phyloP scores from a whole-genome alignment of 53 echinoderm and acorn worm genomes.

The Echinometra lucunter region DNA sequence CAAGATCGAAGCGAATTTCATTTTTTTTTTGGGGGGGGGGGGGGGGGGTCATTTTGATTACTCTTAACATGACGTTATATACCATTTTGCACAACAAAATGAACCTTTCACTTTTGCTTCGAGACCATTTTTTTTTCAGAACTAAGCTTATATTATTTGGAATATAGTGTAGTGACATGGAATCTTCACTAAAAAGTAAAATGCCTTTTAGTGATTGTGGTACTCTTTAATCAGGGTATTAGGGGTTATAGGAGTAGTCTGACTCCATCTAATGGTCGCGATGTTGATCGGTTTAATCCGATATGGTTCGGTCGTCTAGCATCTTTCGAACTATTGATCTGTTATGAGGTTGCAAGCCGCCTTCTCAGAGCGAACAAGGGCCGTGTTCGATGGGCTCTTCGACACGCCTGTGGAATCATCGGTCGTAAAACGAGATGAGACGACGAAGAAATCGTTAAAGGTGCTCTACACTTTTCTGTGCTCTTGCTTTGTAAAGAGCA shows the following conservation, averaged over 20 bases:
- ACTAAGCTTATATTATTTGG: no score
- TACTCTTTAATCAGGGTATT: no score
- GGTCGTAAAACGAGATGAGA: slow-evolving; percentile 16
- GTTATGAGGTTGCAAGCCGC: slow-evolving; percentile 18
- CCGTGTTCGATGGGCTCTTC: slow-evolving; percentile 10
- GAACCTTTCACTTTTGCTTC: no score
- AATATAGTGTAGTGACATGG: no score
- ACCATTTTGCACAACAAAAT: no score
- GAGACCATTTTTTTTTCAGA: no score
- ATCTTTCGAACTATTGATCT: slow-evolving; percentile 37
- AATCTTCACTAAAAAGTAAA: no score
- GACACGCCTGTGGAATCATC: slow-evolving; percentile 14
- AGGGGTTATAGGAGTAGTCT: background rate
- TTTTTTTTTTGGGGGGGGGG: no score
- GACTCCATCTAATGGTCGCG: slow-evolving; percentile 17
- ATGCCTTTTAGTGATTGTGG: no score
- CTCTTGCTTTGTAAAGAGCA: background rate
- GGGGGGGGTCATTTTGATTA: no score
- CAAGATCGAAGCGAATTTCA: no score
- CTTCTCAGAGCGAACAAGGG: background rate
- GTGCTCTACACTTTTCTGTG: slow-evolving; percentile 22
- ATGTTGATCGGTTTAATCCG: slow-evolving; percentile 12
- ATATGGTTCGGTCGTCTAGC: slow-evolving; percentile 2
- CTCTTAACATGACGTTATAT: no score
- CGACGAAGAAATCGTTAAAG: slow-evolving; percentile 10